Base-by-base conservation (phyloP, 2,113 vertebrate species). In the Gopherus flavomarginatus region DNA sequence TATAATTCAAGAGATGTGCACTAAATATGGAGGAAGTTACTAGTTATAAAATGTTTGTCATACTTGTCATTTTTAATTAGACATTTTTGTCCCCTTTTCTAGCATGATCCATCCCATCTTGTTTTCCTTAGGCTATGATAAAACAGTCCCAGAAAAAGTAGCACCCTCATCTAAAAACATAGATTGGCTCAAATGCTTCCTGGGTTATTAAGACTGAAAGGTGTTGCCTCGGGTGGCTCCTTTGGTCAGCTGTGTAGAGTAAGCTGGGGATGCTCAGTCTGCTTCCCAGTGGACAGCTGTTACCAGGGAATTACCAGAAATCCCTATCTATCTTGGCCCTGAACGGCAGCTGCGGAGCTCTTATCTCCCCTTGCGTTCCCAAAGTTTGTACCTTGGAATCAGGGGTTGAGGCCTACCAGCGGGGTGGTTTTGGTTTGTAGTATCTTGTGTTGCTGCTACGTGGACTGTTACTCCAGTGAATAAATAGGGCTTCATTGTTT, bases 311-410 rank as follows among this genome's bases (percentile, higher is more conserved):
- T 72, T 72, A 29, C 14, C 35, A 38, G 50, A 0, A 50, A 6
- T 47, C 42, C 89, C 77, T 57, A 4, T 42, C 49, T 65, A 52
- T 52, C 11, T 26, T 10, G 24, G 52, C 7, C 35, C 72, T 57
- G 77, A 90, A 82, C 31, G 12, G 31, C 72, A 0, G 0, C 35
- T 54, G 19, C 0, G 13, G 4, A 54, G 1, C 72, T 49, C 0
- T 0, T 52, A 79, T 17, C 3, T 31, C 12, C 72, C 19, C 38
- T 42, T 35, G 14, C 14, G 2, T 35, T 24, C 80, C 53, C 85
- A 56, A 84, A 81, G 87, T 72, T 7, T 8, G 0, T 54, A 21
- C 2, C 0, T 6, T 54, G 49, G 35, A 47, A 42, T 85, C 16
- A 50, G 8, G 78, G 78, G 31, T 5, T 38, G 80, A 81, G 77